Percentiles rank a stretch among this genome's conserved stretches.
Evolutionary conservation across 2,113 vertebrate genomes (phyloP).

Genomic region (Rousettus leschenaultii): DNA sequence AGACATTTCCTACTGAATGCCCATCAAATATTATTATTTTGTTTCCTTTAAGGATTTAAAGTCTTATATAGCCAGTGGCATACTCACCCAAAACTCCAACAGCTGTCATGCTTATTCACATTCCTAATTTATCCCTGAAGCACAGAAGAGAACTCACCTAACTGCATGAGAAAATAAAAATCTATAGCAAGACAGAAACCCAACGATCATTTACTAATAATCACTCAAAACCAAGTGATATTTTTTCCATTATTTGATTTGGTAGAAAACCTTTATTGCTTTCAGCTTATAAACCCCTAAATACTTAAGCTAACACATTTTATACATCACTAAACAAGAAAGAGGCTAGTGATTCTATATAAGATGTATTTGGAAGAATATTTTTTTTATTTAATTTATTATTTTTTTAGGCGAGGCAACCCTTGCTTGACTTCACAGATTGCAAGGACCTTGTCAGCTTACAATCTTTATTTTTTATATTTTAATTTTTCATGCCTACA

Average conservation of each 20-base stretch:
- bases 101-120: background rate
- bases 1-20: background rate
- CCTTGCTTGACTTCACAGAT: too few relatives aligned
- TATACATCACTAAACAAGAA: background rate
- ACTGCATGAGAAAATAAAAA: background rate
- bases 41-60: conserved; percentile 32
- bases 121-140: conserved; percentile 16
- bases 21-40: background rate
- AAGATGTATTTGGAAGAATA: background rate
- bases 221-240: background rate
- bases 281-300: background rate
- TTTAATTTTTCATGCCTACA: too few relatives aligned
- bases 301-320: background rate
- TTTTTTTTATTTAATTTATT: background rate
- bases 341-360: background rate
- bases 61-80: background rate
- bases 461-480: too few relatives aligned
- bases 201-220: background rate
- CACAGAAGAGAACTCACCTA: background rate
- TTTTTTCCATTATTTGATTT: background rate
- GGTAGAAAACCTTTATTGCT: background rate
- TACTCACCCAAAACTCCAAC: background rate
- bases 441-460: too few relatives aligned
- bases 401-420: too few relatives aligned
- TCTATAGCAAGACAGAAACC: background rate